A percentile compares a stretch with the other conserved stretches of the same genome.
These are phyloP conservation scores for Panthera uncia DNA, from an alignment of 2,113 vertebrate species.

Conservation along the genomic window DNA sequence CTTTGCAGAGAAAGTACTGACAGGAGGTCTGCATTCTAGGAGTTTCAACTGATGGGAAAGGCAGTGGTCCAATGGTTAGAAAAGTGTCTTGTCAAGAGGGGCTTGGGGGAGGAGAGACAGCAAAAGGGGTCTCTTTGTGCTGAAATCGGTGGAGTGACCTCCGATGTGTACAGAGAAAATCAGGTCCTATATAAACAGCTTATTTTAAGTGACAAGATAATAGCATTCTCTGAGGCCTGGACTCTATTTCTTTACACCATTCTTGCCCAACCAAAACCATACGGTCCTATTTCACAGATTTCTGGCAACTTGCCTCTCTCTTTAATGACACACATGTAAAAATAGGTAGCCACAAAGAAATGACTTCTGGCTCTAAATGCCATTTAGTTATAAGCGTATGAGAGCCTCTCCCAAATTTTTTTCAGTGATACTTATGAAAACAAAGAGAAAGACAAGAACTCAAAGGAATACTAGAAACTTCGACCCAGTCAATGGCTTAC, in stretches of 20 bases:
- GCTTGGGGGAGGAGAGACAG: not conserved
- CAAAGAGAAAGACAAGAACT: not conserved
- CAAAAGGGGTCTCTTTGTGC: not conserved
- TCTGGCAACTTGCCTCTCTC: not conserved
- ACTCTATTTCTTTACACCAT: not conserved
- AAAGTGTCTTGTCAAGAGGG: not conserved
- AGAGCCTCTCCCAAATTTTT: not conserved
- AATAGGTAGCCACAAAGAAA: constrained; percentile 37
- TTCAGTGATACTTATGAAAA: constrained; percentile 1
- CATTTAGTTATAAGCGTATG: not conserved
- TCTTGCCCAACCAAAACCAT: not conserved
- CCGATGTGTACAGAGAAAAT: not conserved
- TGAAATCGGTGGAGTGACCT: not conserved
- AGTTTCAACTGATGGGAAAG: not conserved
- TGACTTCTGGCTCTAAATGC: constrained; percentile 4
- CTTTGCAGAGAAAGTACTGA: not conserved
- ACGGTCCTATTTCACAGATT: constrained; percentile 11
- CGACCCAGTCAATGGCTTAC: not conserved
- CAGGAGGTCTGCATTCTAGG: not conserved
- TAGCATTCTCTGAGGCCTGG: not conserved
- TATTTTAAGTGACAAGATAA: not conserved
- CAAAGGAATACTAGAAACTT: not conserved
- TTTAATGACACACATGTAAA: not conserved
- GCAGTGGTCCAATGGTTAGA: not conserved
- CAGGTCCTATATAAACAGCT: not conserved